Percentiles rank a stretch among this genome's conserved stretches.
phyloP scores from a whole-genome alignment of 2,113 vertebrate genomes.

The Corvus cornix region DNA sequence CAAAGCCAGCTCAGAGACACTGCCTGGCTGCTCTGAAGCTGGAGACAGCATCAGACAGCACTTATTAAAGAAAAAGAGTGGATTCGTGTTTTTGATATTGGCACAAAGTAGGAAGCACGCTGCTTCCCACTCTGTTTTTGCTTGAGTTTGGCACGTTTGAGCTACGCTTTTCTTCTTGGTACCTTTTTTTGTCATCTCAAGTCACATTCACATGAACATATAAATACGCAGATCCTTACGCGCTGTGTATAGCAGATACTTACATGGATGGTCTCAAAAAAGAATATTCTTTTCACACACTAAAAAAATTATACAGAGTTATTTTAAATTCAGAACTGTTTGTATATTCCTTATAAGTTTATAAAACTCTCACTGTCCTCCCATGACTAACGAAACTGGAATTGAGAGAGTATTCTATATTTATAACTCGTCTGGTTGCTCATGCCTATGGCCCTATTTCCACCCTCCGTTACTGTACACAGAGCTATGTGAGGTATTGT shows the following conservation, averaged over 20 bases:
- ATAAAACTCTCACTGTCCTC: conserved; percentile 81
- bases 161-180: neutral
- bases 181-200: conserved; percentile 56
- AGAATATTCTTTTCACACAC: conserved; percentile 72
- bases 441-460: conserved; percentile 80
- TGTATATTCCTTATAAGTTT: conserved; percentile 91
- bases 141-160: neutral
- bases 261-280: conserved; percentile 65
- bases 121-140: conserved; percentile 44
- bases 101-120: neutral
- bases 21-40: neutral
- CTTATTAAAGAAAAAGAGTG: neutral
- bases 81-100: neutral
- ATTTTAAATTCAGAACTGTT: conserved; percentile 78
- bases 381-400: conserved; percentile 84
- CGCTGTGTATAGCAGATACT: conserved; percentile 55
- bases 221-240: conserved; percentile 41
- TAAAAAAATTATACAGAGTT: conserved; percentile 75
- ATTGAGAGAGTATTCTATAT: conserved; percentile 88
- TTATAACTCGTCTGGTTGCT: conserved; percentile 83
- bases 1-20: neutral
- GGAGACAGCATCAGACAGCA: neutral
- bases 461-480: conserved; percentile 80
- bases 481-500: conserved; percentile 84
- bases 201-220: conserved; percentile 21